Conservation (phyloP, 1,140 invertebrate genomes). For the Drosophila aff. region DNA sequence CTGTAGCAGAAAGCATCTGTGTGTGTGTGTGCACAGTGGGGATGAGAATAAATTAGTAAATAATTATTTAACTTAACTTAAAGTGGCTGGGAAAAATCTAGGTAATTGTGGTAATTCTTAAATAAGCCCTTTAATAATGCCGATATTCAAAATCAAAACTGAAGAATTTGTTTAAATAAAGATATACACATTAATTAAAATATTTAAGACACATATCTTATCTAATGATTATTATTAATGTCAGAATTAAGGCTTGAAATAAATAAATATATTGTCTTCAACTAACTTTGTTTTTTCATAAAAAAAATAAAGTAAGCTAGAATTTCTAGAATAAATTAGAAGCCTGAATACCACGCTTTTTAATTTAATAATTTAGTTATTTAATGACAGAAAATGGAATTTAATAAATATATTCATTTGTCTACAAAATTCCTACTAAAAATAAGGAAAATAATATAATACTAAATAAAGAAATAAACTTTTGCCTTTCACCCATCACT, state of each 20-base stretch:
- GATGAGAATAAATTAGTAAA: slow-evolving; percentile 39
- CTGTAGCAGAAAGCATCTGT: neutral
- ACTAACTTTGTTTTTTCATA: too few relatives aligned
- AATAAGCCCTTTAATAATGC: neutral
- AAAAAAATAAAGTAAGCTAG: too few relatives aligned
- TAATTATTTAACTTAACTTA: slow-evolving; percentile 55
- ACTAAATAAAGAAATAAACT: neutral
- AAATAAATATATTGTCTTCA: too few relatives aligned
- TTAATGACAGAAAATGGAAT: neutral
- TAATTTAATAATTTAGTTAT: neutral
- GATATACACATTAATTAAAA: too few relatives aligned
- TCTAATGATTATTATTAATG: too few relatives aligned
- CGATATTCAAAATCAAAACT: neutral
- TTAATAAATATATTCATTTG: neutral
- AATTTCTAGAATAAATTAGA: too few relatives aligned
- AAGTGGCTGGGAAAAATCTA: neutral
- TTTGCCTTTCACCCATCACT: too few relatives aligned
- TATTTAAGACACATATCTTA: too few relatives aligned
- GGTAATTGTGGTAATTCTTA: neutral
- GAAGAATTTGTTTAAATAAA: neutral
- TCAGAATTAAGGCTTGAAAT: too few relatives aligned
- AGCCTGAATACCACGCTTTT: too few relatives aligned
- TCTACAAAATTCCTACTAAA: neutral
- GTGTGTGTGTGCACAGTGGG: slow-evolving; percentile 3
- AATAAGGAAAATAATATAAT: neutral